Conservation (phyloP, 2,113 vertebrate genomes). For the Megaceryle maxima region DNA sequence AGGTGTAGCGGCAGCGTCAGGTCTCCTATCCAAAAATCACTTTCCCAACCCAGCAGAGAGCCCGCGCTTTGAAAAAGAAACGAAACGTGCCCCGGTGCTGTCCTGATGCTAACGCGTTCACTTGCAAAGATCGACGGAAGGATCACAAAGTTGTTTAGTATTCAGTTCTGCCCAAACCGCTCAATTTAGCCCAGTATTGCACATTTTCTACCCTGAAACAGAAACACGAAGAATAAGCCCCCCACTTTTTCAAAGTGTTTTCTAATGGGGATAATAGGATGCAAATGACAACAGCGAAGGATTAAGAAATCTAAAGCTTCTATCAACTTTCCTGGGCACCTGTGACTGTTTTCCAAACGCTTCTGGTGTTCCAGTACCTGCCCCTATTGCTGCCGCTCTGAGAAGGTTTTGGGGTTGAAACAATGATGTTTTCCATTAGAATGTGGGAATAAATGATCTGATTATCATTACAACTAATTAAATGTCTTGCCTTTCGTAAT, state of each 20-base stretch:
- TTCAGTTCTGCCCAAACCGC: background rate
- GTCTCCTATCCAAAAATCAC: rapidly evolving
- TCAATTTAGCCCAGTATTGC: background rate
- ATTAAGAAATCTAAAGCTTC: background rate
- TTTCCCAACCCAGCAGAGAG: background rate
- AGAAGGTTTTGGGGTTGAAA: rapidly evolving
- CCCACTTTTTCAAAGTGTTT: background rate
- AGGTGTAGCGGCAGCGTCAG: rapidly evolving
- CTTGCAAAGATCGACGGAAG: background rate
- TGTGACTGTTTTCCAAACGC: background rate
- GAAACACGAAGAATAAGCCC: background rate
- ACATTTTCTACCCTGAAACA: background rate
- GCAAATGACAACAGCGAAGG: too few relatives aligned
- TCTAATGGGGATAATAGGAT: too few relatives aligned
- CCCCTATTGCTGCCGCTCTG: rapidly evolving
- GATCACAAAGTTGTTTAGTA: rapidly evolving
- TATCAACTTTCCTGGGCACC: background rate
- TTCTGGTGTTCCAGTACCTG: background rate
- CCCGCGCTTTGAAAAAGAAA: background rate
- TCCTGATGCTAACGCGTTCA: rapidly evolving
- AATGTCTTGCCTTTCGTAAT: background rate
- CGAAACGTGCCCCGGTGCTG: rapidly evolving
- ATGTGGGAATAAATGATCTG: background rate
- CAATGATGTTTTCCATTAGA: background rate
- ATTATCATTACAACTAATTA: background rate